Conservation (phyloP, 1,140 invertebrate species). For the Lucilia sericata region DNA sequence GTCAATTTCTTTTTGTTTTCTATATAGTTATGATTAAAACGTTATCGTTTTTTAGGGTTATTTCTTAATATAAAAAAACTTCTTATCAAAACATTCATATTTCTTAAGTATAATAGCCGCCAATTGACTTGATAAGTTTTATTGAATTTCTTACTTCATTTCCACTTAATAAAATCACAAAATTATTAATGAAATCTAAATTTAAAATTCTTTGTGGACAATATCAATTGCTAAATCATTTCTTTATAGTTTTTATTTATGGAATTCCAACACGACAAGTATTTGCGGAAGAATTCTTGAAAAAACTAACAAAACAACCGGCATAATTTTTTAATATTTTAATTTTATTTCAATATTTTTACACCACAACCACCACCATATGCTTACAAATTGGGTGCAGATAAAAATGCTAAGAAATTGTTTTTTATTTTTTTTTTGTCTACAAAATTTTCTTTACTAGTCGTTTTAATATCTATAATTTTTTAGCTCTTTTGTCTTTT, state of each 20-base stretch:
- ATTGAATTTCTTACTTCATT: neutral
- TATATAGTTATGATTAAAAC: neutral
- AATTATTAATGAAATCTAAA: neutral
- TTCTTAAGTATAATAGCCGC: neutral
- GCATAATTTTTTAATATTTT: slow-evolving; percentile 8
- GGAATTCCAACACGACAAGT: neutral
- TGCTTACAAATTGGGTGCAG: slow-evolving; percentile 12
- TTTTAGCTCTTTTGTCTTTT: neutral
- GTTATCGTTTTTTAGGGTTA: neutral
- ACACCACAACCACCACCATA: neutral
- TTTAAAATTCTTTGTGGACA: neutral
- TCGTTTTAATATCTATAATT: neutral
- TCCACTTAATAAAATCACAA: neutral
- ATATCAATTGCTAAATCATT: neutral
- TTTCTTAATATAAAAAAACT: neutral
- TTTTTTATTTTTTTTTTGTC: too few relatives aligned
- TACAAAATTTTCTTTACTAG: too few relatives aligned
- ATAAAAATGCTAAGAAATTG: too few relatives aligned
- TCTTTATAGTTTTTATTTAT: neutral
- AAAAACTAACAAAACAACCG: neutral
- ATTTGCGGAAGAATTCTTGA: neutral
- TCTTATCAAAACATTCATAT: too few relatives aligned
- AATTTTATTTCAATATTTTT: neutral
- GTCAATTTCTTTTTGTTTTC: neutral
- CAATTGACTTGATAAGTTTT: neutral